A percentile compares a stretch with the other conserved stretches of the same genome.
Conservation (phyloP, 1,140 invertebrate genomes). For the Trissolcus basalis region DNA sequence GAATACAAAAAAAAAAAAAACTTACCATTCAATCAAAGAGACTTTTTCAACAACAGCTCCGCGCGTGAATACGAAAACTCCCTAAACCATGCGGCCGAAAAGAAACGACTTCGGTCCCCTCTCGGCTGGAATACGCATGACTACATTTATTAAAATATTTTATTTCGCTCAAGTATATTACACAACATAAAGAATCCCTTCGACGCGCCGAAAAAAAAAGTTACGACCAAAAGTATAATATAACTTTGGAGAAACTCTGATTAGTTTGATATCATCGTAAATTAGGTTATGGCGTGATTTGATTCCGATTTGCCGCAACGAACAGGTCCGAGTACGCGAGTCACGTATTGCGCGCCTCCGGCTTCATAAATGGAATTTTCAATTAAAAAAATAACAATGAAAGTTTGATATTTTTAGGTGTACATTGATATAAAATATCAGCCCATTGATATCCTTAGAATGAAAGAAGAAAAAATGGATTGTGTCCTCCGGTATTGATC, state of each 20-base stretch:
- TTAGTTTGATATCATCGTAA: slow-evolving; percentile 55
- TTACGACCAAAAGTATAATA: slow-evolving; percentile 36
- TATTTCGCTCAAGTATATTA: slow-evolving; percentile 50
- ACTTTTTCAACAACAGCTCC: slow-evolving; percentile 25
- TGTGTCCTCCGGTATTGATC: slow-evolving; percentile 32
- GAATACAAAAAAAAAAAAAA: too few relatives aligned
- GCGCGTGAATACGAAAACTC: slow-evolving; percentile 31
- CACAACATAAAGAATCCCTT: slow-evolving; percentile 27
- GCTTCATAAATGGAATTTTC: slow-evolving; percentile 30
- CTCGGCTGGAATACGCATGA: slow-evolving; percentile 29
- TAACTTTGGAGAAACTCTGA: slow-evolving; percentile 45
- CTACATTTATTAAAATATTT: slow-evolving; percentile 54
- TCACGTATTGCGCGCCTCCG: slow-evolving; percentile 29
- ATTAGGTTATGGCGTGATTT: slow-evolving; percentile 55
- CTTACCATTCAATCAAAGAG: slow-evolving; percentile 38
- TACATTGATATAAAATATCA: background rate
- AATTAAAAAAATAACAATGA: slow-evolving; percentile 18
- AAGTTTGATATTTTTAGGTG: background rate
- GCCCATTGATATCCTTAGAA: background rate
- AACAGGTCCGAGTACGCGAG: slow-evolving; percentile 22
- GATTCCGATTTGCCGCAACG: slow-evolving; percentile 30
- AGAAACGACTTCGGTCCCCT: slow-evolving; percentile 28
- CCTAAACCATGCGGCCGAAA: slow-evolving; percentile 2
- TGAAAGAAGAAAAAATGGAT: background rate
- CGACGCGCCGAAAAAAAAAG: slow-evolving; percentile 15